Evolutionary conservation across 2,888 invertebrate genomes (phyloP).

Genomic region (Crossocerus cetratus): DNA sequence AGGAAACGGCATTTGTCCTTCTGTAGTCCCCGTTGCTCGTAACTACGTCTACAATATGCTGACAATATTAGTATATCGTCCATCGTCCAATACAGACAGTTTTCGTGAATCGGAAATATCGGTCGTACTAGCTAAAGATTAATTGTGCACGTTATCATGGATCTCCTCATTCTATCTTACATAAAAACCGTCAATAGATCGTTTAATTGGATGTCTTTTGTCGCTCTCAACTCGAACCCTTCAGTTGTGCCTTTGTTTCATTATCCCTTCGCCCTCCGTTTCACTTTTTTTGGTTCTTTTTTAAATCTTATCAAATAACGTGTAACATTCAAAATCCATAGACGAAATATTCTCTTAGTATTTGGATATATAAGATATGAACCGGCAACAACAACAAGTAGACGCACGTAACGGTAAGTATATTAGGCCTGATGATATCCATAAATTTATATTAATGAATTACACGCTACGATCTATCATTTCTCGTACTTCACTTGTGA

Average conservation of each 20-base stretch:
- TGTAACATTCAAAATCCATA: constrained; percentile 70
- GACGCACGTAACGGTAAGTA: constrained; percentile 74
- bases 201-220: constrained; percentile 29
- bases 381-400: constrained; percentile 73
- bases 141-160: constrained; percentile 41
- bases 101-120: constrained; percentile 51
- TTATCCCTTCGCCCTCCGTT: not conserved
- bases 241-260: not conserved
- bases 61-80: not conserved
- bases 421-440: constrained; percentile 75
- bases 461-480: constrained; percentile 49
- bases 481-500: constrained; percentile 40
- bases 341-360: constrained; percentile 68
- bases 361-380: constrained; percentile 69
- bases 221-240: constrained; percentile 7
- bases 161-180: constrained; percentile 38
- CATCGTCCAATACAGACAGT: not conserved
- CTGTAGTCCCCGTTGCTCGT: not conserved
- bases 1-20: not conserved
- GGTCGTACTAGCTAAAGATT: constrained; percentile 63
- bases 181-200: constrained; percentile 50
- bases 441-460: constrained; percentile 61
- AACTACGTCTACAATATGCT: not conserved
- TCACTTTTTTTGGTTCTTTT: constrained; percentile 23
- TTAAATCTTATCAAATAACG: constrained; percentile 45